Conservation (phyloP, 2,113 vertebrate genomes). For the Aptenodytes patagonicus region DNA sequence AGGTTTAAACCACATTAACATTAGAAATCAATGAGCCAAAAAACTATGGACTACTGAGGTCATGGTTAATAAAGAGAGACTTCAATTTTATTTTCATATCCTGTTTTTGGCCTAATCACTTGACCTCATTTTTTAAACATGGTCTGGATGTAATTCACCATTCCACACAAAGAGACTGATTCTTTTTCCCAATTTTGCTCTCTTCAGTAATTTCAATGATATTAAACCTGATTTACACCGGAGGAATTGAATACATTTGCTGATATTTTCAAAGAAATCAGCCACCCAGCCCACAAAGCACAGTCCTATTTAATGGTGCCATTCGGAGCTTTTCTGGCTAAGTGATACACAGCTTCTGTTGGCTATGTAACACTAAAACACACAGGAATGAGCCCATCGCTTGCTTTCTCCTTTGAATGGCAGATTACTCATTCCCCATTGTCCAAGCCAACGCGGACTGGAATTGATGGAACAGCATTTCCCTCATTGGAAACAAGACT, state of each 20-base stretch:
- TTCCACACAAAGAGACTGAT: not conserved
- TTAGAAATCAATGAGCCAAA: conserved; percentile 62
- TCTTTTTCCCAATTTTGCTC: not conserved
- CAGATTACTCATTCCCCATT: not conserved
- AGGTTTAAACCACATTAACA: conserved; percentile 52
- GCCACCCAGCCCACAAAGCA: not conserved
- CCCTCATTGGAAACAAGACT: not conserved
- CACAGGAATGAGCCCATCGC: not conserved
- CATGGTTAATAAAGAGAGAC: conserved; percentile 39
- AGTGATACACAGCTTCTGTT: not conserved
- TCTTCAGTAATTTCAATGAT: not conserved
- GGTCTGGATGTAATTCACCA: conserved; percentile 27
- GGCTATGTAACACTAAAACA: not conserved
- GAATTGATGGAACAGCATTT: not conserved
- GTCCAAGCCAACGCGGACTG: not conserved
- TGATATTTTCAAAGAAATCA: not conserved
- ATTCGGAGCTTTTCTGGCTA: not conserved
- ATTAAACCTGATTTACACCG: not conserved
- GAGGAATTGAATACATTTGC: not conserved
- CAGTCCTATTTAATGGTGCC: not conserved
- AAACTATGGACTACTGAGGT: conserved; percentile 32
- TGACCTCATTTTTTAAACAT: conserved; percentile 37
- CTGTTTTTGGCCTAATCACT: conserved; percentile 29
- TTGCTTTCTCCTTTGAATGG: not conserved
- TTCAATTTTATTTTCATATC: conserved; percentile 55